phyloP scores from a whole-genome alignment of 2,888 invertebrate species.

The Reticulitermes lucifugus region DNA sequence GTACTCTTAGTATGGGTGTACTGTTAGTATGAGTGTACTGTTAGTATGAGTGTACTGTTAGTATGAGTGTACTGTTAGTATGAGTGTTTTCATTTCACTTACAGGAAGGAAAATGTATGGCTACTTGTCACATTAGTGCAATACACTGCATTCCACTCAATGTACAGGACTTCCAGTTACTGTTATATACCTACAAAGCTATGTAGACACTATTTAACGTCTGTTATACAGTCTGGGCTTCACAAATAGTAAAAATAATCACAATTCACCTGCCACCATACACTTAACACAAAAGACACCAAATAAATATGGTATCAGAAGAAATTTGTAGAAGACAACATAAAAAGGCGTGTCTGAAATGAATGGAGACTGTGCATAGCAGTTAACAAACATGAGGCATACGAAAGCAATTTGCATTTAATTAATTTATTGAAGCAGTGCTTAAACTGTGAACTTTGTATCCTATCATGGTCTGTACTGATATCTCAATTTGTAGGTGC shows the following conservation, averaged over 20 bases:
- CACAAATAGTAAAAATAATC: constrained; percentile 1
- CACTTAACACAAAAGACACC: constrained; percentile 1
- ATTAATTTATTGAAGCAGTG: constrained; percentile 33
- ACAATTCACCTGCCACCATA: neutral
- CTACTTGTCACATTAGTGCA: neutral
- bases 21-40: too few relatives aligned
- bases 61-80: too few relatives aligned
- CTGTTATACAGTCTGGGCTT: neutral
- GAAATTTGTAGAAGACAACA: neutral
- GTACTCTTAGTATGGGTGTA: too few relatives aligned
- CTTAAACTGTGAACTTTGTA: constrained; percentile 27
- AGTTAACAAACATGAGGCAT: constrained; percentile 30
- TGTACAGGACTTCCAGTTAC: neutral
- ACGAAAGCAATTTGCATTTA: constrained; percentile 18
- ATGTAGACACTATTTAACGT: neutral
- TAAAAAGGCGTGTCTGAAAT: neutral
- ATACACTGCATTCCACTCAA: neutral
- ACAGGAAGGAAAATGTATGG: neutral
- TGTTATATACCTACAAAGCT: neutral
- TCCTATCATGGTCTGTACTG: neutral
- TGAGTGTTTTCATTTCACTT: too few relatives aligned
- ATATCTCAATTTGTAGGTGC: neutral
- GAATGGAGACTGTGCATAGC: constrained; percentile 29
- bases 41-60: too few relatives aligned
- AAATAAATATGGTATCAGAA: neutral